phyloP scores from a whole-genome alignment of 2,888 invertebrate genomes.

The Linyphia triangularis region DNA sequence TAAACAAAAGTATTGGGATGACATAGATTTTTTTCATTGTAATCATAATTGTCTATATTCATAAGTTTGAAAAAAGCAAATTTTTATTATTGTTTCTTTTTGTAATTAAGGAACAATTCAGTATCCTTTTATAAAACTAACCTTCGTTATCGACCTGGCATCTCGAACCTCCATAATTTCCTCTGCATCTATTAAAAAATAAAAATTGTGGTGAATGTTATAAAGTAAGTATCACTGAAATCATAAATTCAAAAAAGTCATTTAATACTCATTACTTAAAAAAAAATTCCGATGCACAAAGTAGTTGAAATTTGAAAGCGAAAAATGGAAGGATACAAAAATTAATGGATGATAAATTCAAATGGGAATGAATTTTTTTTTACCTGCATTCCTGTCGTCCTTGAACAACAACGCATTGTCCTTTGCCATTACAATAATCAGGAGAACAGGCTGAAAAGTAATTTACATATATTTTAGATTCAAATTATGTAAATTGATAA shows the following conservation, averaged over 20 bases:
- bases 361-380: background rate
- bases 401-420: conserved; percentile 88
- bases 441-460: conserved; percentile 84
- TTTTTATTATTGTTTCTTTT: too few relatives aligned
- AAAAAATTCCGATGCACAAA: conserved; percentile 78
- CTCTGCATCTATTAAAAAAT: conserved; percentile 54
- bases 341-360: too few relatives aligned
- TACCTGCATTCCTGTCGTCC: conserved; percentile 89
- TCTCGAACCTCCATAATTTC: conserved; percentile 91
- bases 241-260: background rate
- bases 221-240: too few relatives aligned
- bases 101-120: too few relatives aligned
- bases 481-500: too few relatives aligned
- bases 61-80: too few relatives aligned
- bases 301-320: background rate
- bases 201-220: too few relatives aligned
- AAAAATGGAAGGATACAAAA: background rate
- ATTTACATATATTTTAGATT: too few relatives aligned
- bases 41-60: too few relatives aligned
- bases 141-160: conserved; percentile 93
- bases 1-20: too few relatives aligned
- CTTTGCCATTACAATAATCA: conserved; percentile 90
- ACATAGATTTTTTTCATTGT: too few relatives aligned
- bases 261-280: background rate
- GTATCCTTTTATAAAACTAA: background rate